Evolutionary conservation across 37 sponge, comb jelly and placozoan genomes (phyloP), one percentile per base, ranked within the genome.

Genomic region (Cladorhizidae sp.): DNA sequence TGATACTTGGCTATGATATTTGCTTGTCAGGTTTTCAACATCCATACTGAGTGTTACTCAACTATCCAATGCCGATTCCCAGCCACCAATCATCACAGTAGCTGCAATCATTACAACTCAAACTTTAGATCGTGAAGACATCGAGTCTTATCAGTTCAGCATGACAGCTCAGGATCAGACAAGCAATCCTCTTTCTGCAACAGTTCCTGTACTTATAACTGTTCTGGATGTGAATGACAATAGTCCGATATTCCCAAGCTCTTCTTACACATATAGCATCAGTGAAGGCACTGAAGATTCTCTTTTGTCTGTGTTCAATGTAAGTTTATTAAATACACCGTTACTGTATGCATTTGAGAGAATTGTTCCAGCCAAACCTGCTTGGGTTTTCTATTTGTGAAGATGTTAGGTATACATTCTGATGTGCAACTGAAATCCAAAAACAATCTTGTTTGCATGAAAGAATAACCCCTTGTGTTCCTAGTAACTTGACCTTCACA

Each of bases 221-320:
- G 78, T 85, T 3, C 3, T 39, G 38, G 85, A 85, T 38, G 55
- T 6, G 3, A 85, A 85, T 57, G 85, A 85, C 58, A 76, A 85
- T 39, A 7, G 25, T 3, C 85, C 85, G 6, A 41, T 17, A 8
- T 85, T 85, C 70, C 61, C 61, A 25, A 61, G 57, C 12, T 25
- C 42, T 35, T 50, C 21, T n/a, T 70, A 40, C 58, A 58, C 49
- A 29, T 55, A 77, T 52, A 43, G 26, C 0, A 39, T 85, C 0
- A 67, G 43, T 58, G 85, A 85, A 40, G 64, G 67, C 32, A 72
- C 64, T 1, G 21, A 32, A 11, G 39, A 70, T 22, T 17, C 23
- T 20, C 26, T 70, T 55, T 57, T 80, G 21, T 35, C 21, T 15
- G 75, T 31, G 22, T 49, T 72, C 31, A 49, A 2, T 11, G 73